These are phyloP conservation scores for Lontra canadensis DNA, from an alignment of 2,113 vertebrate genomes.

Conservation along the genomic window DNA sequence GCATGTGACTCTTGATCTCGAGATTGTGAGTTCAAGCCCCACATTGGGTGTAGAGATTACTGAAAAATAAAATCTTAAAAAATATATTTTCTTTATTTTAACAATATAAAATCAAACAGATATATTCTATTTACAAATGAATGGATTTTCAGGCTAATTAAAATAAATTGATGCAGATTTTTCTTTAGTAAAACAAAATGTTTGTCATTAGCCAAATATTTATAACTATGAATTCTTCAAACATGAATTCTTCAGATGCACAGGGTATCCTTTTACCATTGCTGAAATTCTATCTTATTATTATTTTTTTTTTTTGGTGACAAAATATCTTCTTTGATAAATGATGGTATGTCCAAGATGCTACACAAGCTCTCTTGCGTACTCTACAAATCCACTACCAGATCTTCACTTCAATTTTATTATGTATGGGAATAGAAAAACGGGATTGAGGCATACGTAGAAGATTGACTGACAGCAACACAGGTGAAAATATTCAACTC, in stretches of 20 bases:
- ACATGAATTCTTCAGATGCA: neutral
- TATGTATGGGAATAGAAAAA: neutral
- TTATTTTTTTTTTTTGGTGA: neutral
- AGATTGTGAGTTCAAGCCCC: neutral
- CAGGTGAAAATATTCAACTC: neutral
- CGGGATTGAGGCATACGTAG: neutral
- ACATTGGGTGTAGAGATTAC: neutral
- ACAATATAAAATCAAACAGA: neutral
- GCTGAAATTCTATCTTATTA: neutral
- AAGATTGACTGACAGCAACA: neutral
- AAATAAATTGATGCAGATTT: neutral
- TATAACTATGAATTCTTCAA: neutral
- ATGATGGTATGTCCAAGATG: neutral
- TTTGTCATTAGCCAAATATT: neutral
- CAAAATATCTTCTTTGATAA: neutral
- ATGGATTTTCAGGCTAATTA: neutral
- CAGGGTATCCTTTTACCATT: neutral
- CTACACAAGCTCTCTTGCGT: neutral
- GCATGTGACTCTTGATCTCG: neutral
- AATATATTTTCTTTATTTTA: neutral
- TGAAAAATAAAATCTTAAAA: neutral
- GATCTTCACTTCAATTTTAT: neutral
- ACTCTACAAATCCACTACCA: neutral
- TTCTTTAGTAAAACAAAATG: neutral
- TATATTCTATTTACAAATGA: neutral